Conservation (phyloP, 2,888 invertebrate species). For the Agrypnus murinus region DNA sequence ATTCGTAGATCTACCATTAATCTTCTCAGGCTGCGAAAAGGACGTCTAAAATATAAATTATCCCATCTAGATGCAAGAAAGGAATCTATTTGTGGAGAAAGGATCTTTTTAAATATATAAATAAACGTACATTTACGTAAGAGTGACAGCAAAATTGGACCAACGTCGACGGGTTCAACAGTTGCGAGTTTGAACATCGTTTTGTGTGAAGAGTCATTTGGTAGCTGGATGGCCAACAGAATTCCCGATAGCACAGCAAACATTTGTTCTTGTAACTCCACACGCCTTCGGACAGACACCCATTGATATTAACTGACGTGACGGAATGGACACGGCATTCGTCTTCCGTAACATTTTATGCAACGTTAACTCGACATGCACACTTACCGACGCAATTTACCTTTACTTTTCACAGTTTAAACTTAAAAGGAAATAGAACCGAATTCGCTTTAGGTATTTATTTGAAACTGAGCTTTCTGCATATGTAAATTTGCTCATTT, state of each 20-base stretch:
- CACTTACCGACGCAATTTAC: slow-evolving; percentile 27
- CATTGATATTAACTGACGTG: slow-evolving; percentile 46
- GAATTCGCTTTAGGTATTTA: slow-evolving; percentile 1
- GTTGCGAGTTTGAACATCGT: slow-evolving; percentile 37
- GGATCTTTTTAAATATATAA: slow-evolving; percentile 25
- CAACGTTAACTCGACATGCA: slow-evolving; percentile 35
- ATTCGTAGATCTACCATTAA: slow-evolving; percentile 23
- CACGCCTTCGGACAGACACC: slow-evolving; percentile 36
- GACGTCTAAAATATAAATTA: slow-evolving; percentile 24
- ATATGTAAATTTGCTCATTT: slow-evolving; percentile 16
- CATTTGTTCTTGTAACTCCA: slow-evolving; percentile 43
- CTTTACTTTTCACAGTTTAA: slow-evolving; percentile 21
- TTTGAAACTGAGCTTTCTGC: slow-evolving; percentile 14
- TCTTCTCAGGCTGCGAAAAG: slow-evolving; percentile 14
- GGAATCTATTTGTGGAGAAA: slow-evolving; percentile 23
- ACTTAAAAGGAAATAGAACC: slow-evolving; percentile 10
- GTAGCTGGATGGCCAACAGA: slow-evolving; percentile 37
- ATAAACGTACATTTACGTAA: slow-evolving; percentile 23
- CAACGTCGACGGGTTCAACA: slow-evolving; percentile 30
- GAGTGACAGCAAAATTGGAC: slow-evolving; percentile 27
- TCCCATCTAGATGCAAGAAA: slow-evolving; percentile 23
- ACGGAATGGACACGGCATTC: slow-evolving; percentile 34
- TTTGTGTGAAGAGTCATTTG: slow-evolving; percentile 42
- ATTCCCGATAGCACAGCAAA: slow-evolving; percentile 43
- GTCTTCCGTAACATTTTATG: slow-evolving; percentile 40